Evolutionary conservation across 1,140 invertebrate genomes (phyloP).

Genomic region (Sogatella furcifera): DNA sequence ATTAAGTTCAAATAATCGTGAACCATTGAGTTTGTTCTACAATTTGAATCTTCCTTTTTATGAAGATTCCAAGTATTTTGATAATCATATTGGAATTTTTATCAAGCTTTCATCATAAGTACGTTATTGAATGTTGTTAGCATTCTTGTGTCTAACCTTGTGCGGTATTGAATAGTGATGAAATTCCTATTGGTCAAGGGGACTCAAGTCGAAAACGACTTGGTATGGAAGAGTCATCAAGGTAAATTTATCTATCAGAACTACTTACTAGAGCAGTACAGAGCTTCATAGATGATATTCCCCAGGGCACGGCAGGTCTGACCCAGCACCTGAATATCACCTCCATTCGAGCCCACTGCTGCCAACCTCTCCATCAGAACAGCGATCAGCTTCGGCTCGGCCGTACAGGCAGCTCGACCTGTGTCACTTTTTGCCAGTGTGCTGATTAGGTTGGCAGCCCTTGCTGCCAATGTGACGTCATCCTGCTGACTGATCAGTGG

Average conservation of each 20-base stretch:
- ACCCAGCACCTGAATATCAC: slow-evolving; percentile 43
- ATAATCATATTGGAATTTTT: too few species aligned
- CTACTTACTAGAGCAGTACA: not conserved
- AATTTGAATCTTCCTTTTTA: too few species aligned
- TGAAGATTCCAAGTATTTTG: too few species aligned
- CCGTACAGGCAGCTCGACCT: slow-evolving; percentile 52
- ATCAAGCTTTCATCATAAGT: too few species aligned
- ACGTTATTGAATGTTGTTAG: too few species aligned
- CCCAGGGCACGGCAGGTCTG: slow-evolving; percentile 71
- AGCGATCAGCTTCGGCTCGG: slow-evolving; percentile 20
- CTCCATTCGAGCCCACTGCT: slow-evolving; percentile 35
- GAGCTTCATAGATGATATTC: slow-evolving; percentile 69
- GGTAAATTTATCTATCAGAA: not conserved
- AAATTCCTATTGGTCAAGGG: too few species aligned
- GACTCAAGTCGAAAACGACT: too few species aligned
- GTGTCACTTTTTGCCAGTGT: slow-evolving; percentile 57
- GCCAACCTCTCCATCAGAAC: slow-evolving; percentile 46
- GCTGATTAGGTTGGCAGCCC: slow-evolving; percentile 50
- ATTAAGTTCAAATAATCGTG: too few species aligned
- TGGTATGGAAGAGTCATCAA: too few species aligned
- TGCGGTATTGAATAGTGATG: too few species aligned
- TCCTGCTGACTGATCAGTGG: slow-evolving; percentile 7
- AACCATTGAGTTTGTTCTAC: too few species aligned
- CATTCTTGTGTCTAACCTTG: too few species aligned
- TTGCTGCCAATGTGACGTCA: slow-evolving; percentile 15